Evolutionary conservation across 2,888 invertebrate species (phyloP).

Genomic region (Ichneumoninae sp.): DNA sequence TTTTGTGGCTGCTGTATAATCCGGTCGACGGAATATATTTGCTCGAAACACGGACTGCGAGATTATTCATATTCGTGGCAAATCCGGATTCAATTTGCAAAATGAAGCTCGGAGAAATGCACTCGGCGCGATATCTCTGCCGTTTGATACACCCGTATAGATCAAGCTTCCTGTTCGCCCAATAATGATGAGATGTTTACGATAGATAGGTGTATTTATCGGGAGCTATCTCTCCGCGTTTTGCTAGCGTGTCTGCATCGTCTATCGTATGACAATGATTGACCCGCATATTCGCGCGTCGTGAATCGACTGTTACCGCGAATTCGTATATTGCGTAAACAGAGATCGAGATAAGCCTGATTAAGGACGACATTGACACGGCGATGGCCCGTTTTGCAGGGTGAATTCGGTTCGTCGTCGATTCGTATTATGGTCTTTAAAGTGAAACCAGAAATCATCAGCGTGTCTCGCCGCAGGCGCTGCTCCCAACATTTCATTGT

Average conservation of each 20-base stretch:
- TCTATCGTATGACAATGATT: neutral
- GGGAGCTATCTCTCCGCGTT: neutral
- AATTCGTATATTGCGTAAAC: slow-evolving; percentile 1
- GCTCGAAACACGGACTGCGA: neutral
- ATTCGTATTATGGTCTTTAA: neutral
- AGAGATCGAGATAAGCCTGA: slow-evolving; percentile 30
- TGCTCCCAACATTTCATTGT: too few relatives aligned
- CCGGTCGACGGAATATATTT: neutral
- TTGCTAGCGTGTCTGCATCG: slow-evolving; percentile 2
- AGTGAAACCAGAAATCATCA: too few relatives aligned
- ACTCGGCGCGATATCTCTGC: neutral
- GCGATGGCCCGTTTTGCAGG: slow-evolving; percentile 22
- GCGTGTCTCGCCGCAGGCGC: too few relatives aligned
- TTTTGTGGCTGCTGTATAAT: neutral
- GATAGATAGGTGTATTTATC: slow-evolving; percentile 1
- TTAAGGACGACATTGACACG: slow-evolving; percentile 23
- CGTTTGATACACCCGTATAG: slow-evolving; percentile 10
- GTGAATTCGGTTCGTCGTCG: neutral
- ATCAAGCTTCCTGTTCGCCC: neutral
- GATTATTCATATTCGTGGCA: neutral
- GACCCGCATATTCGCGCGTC: neutral
- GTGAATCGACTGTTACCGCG: slow-evolving; percentile 10
- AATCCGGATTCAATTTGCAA: slow-evolving; percentile 4
- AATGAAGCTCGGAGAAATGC: neutral
- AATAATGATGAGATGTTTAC: slow-evolving; percentile 1